A percentile compares a stretch with the other conserved stretches of the same genome.
Conservation (phyloP, 2,888 invertebrate genomes). For the Philereme vetulata region DNA sequence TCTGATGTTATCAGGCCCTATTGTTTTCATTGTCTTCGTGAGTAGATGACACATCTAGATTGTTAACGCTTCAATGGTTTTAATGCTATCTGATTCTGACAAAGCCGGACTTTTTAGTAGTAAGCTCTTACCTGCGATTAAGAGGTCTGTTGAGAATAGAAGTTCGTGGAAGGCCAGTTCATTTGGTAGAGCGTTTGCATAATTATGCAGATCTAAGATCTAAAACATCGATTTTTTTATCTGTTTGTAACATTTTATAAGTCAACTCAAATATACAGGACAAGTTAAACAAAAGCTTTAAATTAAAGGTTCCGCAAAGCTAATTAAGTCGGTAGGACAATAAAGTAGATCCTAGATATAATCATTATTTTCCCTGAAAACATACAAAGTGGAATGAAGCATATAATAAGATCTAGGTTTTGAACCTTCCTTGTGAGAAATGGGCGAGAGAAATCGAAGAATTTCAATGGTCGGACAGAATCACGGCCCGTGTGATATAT, state of each 20-base stretch:
- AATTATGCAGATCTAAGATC: neutral
- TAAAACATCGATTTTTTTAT: too few species aligned
- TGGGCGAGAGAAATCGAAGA: constrained; percentile 30
- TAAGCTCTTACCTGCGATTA: constrained; percentile 2
- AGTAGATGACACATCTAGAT: constrained; percentile 39
- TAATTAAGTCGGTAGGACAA: too few species aligned
- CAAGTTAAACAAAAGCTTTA: too few species aligned
- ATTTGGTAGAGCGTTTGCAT: neutral
- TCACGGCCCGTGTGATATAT: constrained; percentile 31
- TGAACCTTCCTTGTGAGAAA: constrained; percentile 22
- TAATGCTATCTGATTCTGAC: constrained; percentile 37
- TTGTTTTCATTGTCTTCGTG: constrained; percentile 45
- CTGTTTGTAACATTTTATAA: too few species aligned
- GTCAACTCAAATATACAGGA: too few species aligned
- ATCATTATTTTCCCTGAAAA: too few species aligned
- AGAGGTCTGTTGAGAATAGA: neutral
- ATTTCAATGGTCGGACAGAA: constrained; percentile 22
- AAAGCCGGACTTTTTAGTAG: constrained; percentile 7
- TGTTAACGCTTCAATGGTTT: constrained; percentile 41
- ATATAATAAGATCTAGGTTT: constrained; percentile 12
- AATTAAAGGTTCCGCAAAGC: too few species aligned
- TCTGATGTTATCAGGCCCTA: constrained; percentile 39
- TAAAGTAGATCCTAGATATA: neutral
- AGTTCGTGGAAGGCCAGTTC: neutral
- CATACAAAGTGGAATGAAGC: neutral